Base-by-base conservation (phyloP, 2,797 vertebrate genomes). In the Acanthurus leucopareius region DNA sequence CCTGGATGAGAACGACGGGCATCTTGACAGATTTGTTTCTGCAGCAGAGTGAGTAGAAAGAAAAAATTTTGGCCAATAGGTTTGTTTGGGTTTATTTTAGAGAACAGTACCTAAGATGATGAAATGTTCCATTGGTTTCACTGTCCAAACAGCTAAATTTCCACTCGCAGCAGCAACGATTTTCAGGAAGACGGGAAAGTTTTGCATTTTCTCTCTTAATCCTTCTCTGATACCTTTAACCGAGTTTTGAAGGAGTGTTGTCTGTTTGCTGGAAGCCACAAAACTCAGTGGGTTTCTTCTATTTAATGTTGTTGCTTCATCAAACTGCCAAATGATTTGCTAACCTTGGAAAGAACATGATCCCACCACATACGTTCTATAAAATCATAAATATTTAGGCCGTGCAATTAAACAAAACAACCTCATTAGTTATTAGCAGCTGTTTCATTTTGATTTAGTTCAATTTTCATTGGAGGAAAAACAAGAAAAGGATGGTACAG, bases 1-100 rank as follows among this genome's bases (percentile, higher is more conserved):
- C 66, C 93, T 99, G 82, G 98, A 97, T 0, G 97, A 99, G 91
- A 99, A 98, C 0, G 98, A 99, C 0, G 98, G 98, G 0, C 97
- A 95, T 7, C 95, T 99, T 0, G 96, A 99, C 89, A 95, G 97
- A 94, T 99, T 99, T 61, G 98, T 99, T 15, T 99, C 98, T 0
- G 98, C 98, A 5, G 98, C 98, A 5, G 98, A 98, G 97, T 98
- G 86, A 97, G 97, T 96, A 40, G 40, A 69, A 17, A 22, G 1
- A 4, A 51, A 32, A 8, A n/a, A 35, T 1, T 20, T 32, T 35
- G n/a, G 2, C 38, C 15, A 45, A 10, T 53, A 32, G 7, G 45
- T n/a, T 44, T 69, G 2, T 48, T 47, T 65, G n/a, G 20, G 15
- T 58, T 69, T 25, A 28, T 76, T 58, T 42, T 1, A 54, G 48